Percentiles rank a stretch among this genome's conserved stretches.
phyloP scores from a whole-genome alignment of 2,797 vertebrate species.

The Hafferia zeledoni region DNA sequence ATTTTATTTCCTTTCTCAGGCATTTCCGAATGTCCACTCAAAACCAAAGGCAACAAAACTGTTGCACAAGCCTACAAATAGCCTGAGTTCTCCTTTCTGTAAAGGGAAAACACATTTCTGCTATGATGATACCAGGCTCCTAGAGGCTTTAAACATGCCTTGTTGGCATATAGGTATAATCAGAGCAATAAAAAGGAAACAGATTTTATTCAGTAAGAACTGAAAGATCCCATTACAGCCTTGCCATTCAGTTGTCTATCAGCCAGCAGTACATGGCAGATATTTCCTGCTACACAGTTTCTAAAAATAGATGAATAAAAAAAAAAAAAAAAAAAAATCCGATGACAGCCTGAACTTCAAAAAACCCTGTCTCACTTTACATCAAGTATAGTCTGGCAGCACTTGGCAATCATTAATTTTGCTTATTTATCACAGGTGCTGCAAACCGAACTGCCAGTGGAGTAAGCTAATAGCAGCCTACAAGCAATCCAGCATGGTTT shows the following conservation, averaged over 20 bases:
- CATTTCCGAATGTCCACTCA: not conserved
- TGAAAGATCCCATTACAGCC: slow-evolving; percentile 10
- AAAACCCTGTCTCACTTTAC: not conserved
- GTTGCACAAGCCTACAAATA: not conserved
- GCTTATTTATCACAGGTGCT: slow-evolving; percentile 17
- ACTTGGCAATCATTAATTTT: slow-evolving; percentile 6
- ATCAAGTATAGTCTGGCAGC: not conserved
- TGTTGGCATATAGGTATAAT: not conserved
- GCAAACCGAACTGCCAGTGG: not conserved
- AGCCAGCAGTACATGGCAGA: not conserved
- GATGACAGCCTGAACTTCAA: slow-evolving; percentile 14
- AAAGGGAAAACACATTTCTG: not conserved
- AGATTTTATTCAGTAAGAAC: not conserved
- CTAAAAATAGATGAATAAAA: slow-evolving; percentile 9
- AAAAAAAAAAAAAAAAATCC: not conserved
- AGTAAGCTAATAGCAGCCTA: not conserved
- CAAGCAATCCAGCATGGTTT: not conserved
- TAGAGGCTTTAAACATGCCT: not conserved
- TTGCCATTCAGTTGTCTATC: not conserved
- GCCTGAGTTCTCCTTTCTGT: not conserved
- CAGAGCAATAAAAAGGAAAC: not conserved
- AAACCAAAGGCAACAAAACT: not conserved
- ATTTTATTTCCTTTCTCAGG: not conserved
- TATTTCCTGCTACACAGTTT: not conserved
- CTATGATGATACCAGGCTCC: not conserved